These are phyloP conservation scores for Oreochromis grahami DNA, from an alignment of 2,797 vertebrate species.

Conservation along the genomic window DNA sequence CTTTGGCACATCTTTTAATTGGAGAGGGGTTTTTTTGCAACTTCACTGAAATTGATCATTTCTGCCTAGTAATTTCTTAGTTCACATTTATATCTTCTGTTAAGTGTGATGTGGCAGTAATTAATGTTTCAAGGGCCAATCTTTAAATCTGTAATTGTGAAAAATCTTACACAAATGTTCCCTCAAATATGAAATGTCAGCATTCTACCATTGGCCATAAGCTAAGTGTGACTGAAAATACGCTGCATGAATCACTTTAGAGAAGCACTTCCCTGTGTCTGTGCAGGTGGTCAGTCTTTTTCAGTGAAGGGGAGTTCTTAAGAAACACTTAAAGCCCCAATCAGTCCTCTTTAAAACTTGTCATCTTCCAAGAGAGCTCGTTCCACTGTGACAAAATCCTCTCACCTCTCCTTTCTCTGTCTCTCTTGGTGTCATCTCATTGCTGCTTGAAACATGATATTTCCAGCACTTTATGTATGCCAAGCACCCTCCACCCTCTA, in stretches of 20 bases:
- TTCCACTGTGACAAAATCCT: conserved; percentile 7
- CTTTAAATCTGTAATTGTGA: neutral
- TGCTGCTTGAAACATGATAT: conserved; percentile 23
- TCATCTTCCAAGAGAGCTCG: conserved; percentile 17
- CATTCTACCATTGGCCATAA: neutral
- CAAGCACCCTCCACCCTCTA: neutral
- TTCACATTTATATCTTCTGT: neutral
- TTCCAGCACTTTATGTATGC: neutral
- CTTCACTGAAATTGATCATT: neutral
- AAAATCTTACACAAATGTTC: neutral
- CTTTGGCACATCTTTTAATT: neutral
- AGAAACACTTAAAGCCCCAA: conserved; percentile 26
- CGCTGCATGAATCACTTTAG: neutral
- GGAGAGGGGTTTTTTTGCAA: neutral
- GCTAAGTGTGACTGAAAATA: neutral
- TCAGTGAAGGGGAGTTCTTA: conserved; percentile 12
- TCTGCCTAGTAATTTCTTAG: neutral
- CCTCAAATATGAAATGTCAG: neutral
- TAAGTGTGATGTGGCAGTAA: neutral
- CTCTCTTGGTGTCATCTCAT: neutral
- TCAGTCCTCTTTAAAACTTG: conserved; percentile 24
- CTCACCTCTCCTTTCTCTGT: neutral
- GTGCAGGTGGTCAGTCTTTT: neutral
- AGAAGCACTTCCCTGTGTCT: neutral
- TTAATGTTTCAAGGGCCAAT: neutral